Conservation (phyloP, 1,140 invertebrate species). For the Pemphigus obesinymphae region DNA sequence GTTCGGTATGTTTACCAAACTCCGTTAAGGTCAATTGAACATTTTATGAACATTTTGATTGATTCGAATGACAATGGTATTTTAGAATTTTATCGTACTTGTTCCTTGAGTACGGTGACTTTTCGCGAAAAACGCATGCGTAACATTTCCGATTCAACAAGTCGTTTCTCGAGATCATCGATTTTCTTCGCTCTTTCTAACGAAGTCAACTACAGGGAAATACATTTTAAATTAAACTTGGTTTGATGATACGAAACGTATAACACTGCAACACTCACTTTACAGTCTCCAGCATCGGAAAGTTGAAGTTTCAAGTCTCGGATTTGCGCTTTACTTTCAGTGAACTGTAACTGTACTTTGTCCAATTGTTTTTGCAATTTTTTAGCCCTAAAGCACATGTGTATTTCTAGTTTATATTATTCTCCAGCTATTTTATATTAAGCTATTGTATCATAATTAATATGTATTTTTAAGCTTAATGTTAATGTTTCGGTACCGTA, state of each 20-base stretch:
- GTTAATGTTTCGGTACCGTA: constrained; percentile 52
- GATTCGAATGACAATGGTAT: too few species aligned
- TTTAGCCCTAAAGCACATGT: constrained; percentile 55
- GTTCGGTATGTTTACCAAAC: too few species aligned
- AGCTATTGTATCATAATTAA: background rate
- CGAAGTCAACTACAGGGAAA: constrained; percentile 63
- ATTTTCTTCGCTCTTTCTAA: constrained; percentile 75
- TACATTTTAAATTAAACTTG: background rate
- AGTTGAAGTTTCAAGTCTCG: constrained; percentile 73
- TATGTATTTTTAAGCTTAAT: constrained; percentile 34
- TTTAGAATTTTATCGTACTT: constrained; percentile 47
- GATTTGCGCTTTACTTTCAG: constrained; percentile 65
- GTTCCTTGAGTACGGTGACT: constrained; percentile 65
- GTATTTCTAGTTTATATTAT: background rate
- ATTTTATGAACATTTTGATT: too few species aligned
- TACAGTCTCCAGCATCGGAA: constrained; percentile 75
- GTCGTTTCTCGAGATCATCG: constrained; percentile 71
- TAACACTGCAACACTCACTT: constrained; percentile 54
- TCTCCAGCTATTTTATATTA: background rate
- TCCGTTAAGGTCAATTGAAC: too few species aligned
- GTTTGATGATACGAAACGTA: background rate
- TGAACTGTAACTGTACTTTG: constrained; percentile 64
- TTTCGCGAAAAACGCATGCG: constrained; percentile 66
- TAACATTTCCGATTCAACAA: constrained; percentile 68
- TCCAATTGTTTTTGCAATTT: constrained; percentile 73